Conservation (phyloP, 2,113 vertebrate genomes). For the Percopsis transmontana region DNA sequence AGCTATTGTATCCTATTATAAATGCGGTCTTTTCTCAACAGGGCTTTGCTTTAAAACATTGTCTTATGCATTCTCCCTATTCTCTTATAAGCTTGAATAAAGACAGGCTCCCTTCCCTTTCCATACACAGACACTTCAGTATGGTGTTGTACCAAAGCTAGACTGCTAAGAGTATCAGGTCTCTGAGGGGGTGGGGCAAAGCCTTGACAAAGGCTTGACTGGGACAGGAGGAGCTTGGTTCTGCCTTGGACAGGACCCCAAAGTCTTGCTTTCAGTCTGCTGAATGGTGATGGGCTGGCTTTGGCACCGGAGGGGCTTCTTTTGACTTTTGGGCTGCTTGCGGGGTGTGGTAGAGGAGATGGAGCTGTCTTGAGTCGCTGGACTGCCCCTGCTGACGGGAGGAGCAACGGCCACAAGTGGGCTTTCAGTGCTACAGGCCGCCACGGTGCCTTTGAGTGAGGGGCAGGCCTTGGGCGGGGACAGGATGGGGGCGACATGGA, state of each 20-base stretch:
- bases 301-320: conserved; percentile 58
- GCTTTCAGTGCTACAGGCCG: conserved; percentile 15
- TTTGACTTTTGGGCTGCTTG: conserved; percentile 51
- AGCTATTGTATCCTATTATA: conserved; percentile 2
- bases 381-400: conserved; percentile 52
- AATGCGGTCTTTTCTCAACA: conserved; percentile 19
- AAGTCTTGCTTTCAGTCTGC: conserved; percentile 20
- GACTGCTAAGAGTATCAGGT: conserved; percentile 60
- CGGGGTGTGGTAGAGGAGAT: conserved; percentile 73
- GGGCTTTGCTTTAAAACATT: conserved; percentile 8
- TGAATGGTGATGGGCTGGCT: conserved; percentile 53
- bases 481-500: conserved; percentile 81
- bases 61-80: conserved; percentile 16
- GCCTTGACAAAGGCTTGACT: conserved; percentile 51
- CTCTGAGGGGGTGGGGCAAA: conserved; percentile 49
- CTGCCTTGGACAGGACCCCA: conserved; percentile 38
- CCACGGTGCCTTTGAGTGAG: conserved; percentile 27
- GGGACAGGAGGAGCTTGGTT: conserved; percentile 43
- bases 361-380: conserved; percentile 74
- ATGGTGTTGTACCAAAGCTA: conserved; percentile 24
- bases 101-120: conserved; percentile 34
- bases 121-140: conserved; percentile 37
- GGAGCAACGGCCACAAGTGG: conserved; percentile 13
- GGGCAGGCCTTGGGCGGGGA: conserved; percentile 74
- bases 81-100: conserved; percentile 36